Evolutionary conservation across 2,113 vertebrate species (phyloP).

Genomic region (Sapayoa aenigma): DNA sequence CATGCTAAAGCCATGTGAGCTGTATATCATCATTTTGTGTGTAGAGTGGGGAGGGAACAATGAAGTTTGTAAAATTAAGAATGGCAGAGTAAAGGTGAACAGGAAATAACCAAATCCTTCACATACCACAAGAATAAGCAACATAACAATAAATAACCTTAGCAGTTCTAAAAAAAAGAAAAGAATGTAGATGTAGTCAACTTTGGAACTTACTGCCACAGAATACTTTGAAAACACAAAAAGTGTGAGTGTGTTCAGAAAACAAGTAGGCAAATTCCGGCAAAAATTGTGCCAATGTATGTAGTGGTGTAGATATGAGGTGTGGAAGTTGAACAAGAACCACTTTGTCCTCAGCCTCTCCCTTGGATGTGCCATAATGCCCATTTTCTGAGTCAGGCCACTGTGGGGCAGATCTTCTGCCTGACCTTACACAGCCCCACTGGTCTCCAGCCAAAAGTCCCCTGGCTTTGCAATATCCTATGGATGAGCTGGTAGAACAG

Average conservation of each 20-base stretch:
- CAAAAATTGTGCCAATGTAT: accelerated
- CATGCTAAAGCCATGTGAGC: background rate
- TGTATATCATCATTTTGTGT: background rate
- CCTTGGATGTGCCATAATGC: background rate
- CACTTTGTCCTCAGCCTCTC: background rate
- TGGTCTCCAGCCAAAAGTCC: accelerated
- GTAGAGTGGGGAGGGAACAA: background rate
- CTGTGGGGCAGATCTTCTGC: background rate
- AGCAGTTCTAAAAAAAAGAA: background rate
- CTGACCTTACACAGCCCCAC: background rate
- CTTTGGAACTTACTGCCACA: background rate
- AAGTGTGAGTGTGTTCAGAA: background rate
- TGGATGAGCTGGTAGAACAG: background rate
- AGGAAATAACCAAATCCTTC: background rate
- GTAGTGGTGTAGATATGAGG: accelerated
- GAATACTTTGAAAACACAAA: background rate
- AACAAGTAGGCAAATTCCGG: background rate
- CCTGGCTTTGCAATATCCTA: accelerated
- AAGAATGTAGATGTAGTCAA: background rate
- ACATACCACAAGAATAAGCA: background rate
- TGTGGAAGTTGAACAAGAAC: background rate
- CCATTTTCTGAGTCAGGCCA: background rate
- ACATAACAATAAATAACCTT: background rate
- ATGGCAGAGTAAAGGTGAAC: background rate
- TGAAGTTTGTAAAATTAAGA: background rate